Evolutionary conservation across 2,797 vertebrate genomes (phyloP).

Genomic region (Protosalanx chinensis): DNA sequence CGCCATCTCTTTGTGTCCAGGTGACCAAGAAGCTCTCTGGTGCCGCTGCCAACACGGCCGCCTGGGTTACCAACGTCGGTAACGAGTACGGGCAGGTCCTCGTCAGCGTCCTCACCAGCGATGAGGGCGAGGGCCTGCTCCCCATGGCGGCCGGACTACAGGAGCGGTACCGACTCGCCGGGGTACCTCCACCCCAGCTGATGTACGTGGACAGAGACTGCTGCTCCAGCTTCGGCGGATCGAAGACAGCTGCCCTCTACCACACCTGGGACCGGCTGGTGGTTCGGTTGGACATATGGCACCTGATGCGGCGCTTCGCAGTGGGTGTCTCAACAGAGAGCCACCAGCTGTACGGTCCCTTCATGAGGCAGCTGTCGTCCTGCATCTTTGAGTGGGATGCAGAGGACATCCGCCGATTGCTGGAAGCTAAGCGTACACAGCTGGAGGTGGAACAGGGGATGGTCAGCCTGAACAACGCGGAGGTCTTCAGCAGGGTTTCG

Average conservation of each 20-base stretch:
- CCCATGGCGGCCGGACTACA: no score
- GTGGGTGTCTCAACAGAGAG: background rate
- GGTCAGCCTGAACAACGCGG: background rate
- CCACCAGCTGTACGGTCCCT: background rate
- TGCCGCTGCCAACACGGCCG: no score
- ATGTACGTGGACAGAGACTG: no score
- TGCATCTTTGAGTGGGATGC: conserved; percentile 6
- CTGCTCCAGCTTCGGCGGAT: no score
- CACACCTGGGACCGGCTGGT: conserved; percentile 6
- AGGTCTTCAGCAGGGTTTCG: background rate
- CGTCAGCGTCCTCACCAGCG: no score
- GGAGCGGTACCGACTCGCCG: no score
- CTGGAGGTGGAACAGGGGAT: background rate
- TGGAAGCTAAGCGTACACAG: background rate
- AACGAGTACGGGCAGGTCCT: no score
- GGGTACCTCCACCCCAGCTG: no score
- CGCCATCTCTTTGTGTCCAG: no score
- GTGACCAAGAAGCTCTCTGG: no score
- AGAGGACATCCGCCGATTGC: background rate
- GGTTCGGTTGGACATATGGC: conserved; percentile 16
- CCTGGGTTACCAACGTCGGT: no score
- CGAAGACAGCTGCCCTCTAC: background rate
- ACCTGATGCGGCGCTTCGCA: conserved; percentile 4
- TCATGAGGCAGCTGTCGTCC: background rate
- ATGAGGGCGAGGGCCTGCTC: no score